phyloP scores from a whole-genome alignment of 1,140 invertebrate genomes.

The Bilobella aurantiaca region DNA sequence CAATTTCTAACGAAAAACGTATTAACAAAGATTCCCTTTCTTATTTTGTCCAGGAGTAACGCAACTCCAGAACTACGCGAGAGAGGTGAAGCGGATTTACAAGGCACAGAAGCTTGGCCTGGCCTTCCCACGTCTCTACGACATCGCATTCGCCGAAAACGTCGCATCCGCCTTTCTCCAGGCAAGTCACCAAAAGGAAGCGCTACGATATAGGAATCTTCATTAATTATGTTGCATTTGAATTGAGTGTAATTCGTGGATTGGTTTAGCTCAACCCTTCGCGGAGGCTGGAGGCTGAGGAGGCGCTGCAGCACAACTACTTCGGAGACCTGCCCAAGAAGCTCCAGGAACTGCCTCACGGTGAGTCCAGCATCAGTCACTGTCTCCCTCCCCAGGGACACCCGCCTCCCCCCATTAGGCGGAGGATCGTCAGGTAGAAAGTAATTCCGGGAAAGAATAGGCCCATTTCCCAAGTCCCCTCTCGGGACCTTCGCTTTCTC shows the following conservation, averaged over 20 bases:
- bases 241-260: conserved; percentile 18
- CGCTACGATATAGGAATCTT: too few relatives aligned
- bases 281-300: conserved; percentile 71
- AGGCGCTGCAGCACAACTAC: conserved; percentile 79
- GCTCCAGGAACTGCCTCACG: conserved; percentile 78
- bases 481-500: conserved; percentile 13
- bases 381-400: conserved; percentile 16
- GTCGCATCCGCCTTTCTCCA: conserved; percentile 71
- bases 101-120: conserved; percentile 65
- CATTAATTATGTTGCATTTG: neutral
- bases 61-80: conserved; percentile 71
- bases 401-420: conserved; percentile 20
- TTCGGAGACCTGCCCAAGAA: conserved; percentile 78
- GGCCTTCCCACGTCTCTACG: conserved; percentile 76
- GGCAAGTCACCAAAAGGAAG: conserved; percentile 38
- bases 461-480: neutral
- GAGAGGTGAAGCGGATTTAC: conserved; percentile 67
- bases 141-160: conserved; percentile 74
- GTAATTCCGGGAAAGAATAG: too few relatives aligned
- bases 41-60: conserved; percentile 53
- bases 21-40: neutral
- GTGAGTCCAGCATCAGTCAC: conserved; percentile 47
- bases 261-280: conserved; percentile 65
- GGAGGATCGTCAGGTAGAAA: too few relatives aligned
- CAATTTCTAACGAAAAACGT: neutral